Percentiles rank a stretch among this genome's conserved stretches.
Evolutionary conservation across 2,113 vertebrate genomes (phyloP).

Genomic region (Colistium nudipinnis): DNA sequence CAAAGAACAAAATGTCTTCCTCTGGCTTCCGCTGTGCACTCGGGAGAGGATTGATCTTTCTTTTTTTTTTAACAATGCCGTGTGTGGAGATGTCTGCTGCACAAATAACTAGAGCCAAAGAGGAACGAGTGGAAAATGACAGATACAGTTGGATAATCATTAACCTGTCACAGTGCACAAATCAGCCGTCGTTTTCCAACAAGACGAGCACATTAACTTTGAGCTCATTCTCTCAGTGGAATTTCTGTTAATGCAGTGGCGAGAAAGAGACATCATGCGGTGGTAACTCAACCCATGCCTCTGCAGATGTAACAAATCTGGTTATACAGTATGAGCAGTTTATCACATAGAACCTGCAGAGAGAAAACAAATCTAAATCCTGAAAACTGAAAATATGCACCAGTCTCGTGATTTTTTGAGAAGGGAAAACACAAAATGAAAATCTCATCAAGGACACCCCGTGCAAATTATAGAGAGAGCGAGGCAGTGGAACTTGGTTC

Average conservation of each 20-base stretch:
- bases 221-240: constrained; percentile 38
- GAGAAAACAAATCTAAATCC: not conserved
- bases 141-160: constrained; percentile 53
- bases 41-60: constrained; percentile 45
- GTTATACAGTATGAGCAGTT: constrained; percentile 1
- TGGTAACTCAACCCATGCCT: too few relatives aligned
- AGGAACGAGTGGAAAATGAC: constrained; percentile 42
- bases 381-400: not conserved
- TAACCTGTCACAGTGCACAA: constrained; percentile 55
- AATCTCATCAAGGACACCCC: constrained; percentile 15
- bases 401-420: constrained; percentile 5
- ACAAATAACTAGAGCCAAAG: constrained; percentile 46
- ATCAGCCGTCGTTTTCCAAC: constrained; percentile 54
- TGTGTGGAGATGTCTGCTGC: constrained; percentile 45
- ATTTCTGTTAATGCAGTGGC: constrained; percentile 30
- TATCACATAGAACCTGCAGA: not conserved
- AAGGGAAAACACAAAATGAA: constrained; percentile 3
- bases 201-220: constrained; percentile 44
- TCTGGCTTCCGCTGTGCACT: constrained; percentile 28
- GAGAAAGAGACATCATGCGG: not conserved
- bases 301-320: not conserved
- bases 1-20: constrained; percentile 29
- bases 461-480: constrained; percentile 41
- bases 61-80: constrained; percentile 41
- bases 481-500: constrained; percentile 40